phyloP scores from a whole-genome alignment of 2,113 vertebrate genomes.

The Tautogolabrus adspersus region DNA sequence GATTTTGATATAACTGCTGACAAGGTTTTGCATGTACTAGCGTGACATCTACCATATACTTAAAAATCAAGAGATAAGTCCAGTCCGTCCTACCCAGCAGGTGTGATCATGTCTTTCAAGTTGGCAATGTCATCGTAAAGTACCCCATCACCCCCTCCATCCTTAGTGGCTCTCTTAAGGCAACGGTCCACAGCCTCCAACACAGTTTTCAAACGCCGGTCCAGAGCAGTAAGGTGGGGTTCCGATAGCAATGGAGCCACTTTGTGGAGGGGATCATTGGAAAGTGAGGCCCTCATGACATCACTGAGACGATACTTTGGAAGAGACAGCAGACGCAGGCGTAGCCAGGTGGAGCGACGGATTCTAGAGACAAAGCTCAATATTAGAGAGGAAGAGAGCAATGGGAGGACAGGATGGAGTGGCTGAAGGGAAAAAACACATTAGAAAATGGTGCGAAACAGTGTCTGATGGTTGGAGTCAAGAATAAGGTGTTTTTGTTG shows the following conservation, averaged over 20 bases:
- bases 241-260: conserved; percentile 83
- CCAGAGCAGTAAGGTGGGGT: conserved; percentile 80
- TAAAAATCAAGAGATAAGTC: not conserved
- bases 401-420: not conserved
- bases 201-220: conserved; percentile 77
- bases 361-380: conserved; percentile 72
- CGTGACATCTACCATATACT: too few relatives aligned
- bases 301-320: conserved; percentile 81
- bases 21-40: not conserved
- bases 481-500: too few relatives aligned
- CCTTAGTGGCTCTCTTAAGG: conserved; percentile 31
- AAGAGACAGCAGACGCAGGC: conserved; percentile 81
- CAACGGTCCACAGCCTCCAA: conserved; percentile 67
- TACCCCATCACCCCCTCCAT: conserved; percentile 36
- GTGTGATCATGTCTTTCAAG: conserved; percentile 16
- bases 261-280: conserved; percentile 74
- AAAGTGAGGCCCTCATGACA: conserved; percentile 82
- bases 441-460: not conserved
- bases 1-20: not conserved
- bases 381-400: not conserved
- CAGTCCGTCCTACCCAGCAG: conserved; percentile 11
- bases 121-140: conserved; percentile 71
- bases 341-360: conserved; percentile 83
- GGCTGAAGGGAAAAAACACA: not conserved
- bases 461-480: too few relatives aligned